A percentile compares a stretch with the other conserved stretches of the same genome.
Evolutionary conservation across 92 coral and sea anemone genomes (phyloP).

Genomic region (Actinostola sp.): DNA sequence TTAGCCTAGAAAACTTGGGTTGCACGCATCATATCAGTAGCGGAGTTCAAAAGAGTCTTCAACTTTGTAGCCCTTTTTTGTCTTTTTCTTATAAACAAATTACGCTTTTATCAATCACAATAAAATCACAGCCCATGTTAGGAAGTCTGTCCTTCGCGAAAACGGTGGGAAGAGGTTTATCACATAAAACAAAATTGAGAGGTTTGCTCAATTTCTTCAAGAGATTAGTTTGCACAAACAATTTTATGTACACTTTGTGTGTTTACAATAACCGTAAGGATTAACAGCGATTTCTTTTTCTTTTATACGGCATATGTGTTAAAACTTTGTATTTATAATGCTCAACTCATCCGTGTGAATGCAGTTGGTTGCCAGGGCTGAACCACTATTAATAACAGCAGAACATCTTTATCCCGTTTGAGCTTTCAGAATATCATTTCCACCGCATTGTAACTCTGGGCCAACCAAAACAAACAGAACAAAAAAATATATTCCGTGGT

Average conservation of each 20-base stretch:
- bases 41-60: conserved; percentile 1
- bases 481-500: no score
- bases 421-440: no score
- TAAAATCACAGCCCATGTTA: conserved; percentile 4
- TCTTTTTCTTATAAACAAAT: conserved; percentile 1
- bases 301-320: neutral
- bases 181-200: neutral
- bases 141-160: conserved; percentile 2
- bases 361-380: neutral
- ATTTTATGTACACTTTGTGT: conserved; percentile 22
- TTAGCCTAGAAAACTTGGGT: conserved; percentile 19
- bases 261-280: conserved; percentile 20
- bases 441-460: no score
- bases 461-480: no score
- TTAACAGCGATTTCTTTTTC: conserved; percentile 13
- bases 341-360: neutral
- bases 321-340: neutral
- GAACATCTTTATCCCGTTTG: no score
- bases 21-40: conserved; percentile 31
- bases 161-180: neutral
- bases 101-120: neutral
- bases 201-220: conserved; percentile 26
- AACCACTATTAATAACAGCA: no score
- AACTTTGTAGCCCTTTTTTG: neutral
- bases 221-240: conserved; percentile 26